Base-by-base conservation (phyloP, 2,888 invertebrate species). In the Andrena camellia region DNA sequence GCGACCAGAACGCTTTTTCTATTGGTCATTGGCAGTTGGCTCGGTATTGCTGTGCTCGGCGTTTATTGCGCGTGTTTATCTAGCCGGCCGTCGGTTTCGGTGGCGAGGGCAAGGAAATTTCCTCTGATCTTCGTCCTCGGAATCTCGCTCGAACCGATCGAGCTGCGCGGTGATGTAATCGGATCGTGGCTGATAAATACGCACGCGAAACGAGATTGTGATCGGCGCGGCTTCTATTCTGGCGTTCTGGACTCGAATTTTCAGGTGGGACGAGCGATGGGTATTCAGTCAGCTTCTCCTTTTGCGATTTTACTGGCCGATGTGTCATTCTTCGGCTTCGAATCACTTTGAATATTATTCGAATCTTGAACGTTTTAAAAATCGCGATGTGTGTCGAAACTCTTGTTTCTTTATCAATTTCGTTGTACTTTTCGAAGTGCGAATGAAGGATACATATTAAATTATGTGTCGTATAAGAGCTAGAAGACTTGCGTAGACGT, bases 181-280 rank as follows among this genome's bases (percentile, higher is more conserved):
- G 13, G 7, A 1, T 71, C n/a, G 62, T 8, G 29, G 20, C 29
- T 54, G 80, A 86, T 83, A 78, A 78, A 80, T 33, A n/a, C 31
- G 10, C 81, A 62, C 62, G 60, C 74, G 73, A 84, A 66, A 50
- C 23, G 52, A 52, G 33, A n/a, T 64, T 54, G 26, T 31, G 60
- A 8, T 52, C 31, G 54, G 48, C 54, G 35, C 54, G 20, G 8
- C 50, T 66, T 78, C 48, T 81, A 83, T 77, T 81, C 72, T 74
- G 23, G 78, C 67, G 23, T 52, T 74, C 62, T 50, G 64, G 78
- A 63, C 57, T n/a, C 8, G 52, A 68, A 60, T 57, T 23, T 26
- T 31, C 29, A 48, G 5, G 54, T 52, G 33, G 52, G 78, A 31
- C 48, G 54, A 26, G 17, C 4, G 42, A 13, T 1, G 42, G 42